Percentiles rank a stretch among this genome's conserved stretches.
These are phyloP conservation scores for Aleiodes sp. DNA, from an alignment of 1,140 invertebrate species.

Conservation along the genomic window DNA sequence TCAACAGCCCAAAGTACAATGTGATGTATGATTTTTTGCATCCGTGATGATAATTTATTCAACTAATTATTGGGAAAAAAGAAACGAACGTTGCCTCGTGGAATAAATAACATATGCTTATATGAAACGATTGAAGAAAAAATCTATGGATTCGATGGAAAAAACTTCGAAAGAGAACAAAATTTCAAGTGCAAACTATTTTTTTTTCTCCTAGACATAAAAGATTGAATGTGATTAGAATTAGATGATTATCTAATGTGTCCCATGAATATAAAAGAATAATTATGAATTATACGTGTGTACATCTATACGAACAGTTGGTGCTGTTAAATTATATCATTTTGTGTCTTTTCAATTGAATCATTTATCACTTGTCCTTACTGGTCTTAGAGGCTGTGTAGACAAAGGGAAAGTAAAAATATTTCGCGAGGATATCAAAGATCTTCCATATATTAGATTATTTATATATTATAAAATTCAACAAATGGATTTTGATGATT, in stretches of 20 bases:
- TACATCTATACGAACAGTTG: constrained; percentile 15
- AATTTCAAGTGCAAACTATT: background rate
- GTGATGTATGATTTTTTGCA: background rate
- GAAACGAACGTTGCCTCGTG: too few relatives aligned
- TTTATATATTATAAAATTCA: background rate
- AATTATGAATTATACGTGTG: constrained; percentile 1
- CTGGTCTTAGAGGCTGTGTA: background rate
- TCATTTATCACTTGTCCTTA: background rate
- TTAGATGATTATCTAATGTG: constrained; percentile 25
- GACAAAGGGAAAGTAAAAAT: constrained; percentile 12
- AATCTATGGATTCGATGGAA: too few relatives aligned
- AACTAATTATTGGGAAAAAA: background rate
- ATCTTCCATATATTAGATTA: constrained; percentile 28
- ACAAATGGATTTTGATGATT: background rate
- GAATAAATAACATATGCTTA: too few relatives aligned
- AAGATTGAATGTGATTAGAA: background rate
- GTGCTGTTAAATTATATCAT: constrained; percentile 21
- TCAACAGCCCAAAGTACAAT: constrained; percentile 4
- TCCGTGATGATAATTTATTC: background rate
- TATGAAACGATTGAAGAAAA: too few relatives aligned
- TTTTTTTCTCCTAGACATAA: too few relatives aligned
- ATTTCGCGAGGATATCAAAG: constrained; percentile 25
- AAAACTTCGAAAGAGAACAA: too few relatives aligned
- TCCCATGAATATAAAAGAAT: constrained; percentile 25
- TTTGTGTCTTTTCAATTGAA: background rate